phyloP scores from a whole-genome alignment of 2,113 vertebrate genomes.

The Colinus virginianus region DNA sequence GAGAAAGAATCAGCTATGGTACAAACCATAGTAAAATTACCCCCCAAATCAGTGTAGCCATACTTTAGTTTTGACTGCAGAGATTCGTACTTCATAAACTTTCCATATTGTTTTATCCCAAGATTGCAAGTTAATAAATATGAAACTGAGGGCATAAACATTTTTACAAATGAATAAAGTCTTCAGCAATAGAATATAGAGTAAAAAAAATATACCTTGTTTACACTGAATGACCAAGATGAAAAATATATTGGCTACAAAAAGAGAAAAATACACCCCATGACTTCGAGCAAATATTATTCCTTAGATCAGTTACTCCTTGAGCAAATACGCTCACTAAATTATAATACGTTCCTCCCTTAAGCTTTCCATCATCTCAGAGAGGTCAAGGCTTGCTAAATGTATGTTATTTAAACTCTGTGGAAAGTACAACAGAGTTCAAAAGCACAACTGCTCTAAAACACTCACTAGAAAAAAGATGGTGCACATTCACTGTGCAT shows the following conservation, averaged over 20 bases:
- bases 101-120: not conserved
- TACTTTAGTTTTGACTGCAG: not conserved
- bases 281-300: not conserved
- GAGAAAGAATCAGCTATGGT: not conserved
- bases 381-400: not conserved
- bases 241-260: not conserved
- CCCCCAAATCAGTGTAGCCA: not conserved
- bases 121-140: not conserved
- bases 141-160: not conserved
- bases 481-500: not conserved
- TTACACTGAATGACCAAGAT: not conserved
- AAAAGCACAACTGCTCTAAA: not conserved
- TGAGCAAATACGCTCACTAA: not conserved
- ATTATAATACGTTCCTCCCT: not conserved
- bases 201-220: not conserved
- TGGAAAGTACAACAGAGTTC: not conserved
- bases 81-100: not conserved
- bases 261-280: accelerated
- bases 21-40: not conserved
- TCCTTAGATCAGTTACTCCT: not conserved
- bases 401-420: not conserved
- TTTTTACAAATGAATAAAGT: not conserved
- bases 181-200: not conserved
- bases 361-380: not conserved
- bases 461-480: not conserved